These are phyloP conservation scores for Echeneis naucrates DNA, from an alignment of 2,797 vertebrate genomes.

Conservation along the genomic window DNA sequence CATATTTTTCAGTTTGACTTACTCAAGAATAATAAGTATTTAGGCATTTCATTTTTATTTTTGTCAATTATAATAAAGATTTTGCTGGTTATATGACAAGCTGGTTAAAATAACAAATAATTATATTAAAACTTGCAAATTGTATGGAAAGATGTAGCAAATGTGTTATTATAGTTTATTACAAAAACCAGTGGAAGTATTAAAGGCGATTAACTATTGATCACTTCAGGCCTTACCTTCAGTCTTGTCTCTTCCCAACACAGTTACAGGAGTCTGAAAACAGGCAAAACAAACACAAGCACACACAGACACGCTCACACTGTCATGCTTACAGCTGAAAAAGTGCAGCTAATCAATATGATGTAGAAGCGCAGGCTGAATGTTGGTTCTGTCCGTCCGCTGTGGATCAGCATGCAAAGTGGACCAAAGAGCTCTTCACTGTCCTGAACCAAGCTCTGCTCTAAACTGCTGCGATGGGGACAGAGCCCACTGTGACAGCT, in stretches of 20 bases:
- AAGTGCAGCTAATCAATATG: conserved; percentile 10
- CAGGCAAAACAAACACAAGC: conserved; percentile 19
- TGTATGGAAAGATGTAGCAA: background rate
- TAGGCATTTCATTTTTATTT: background rate
- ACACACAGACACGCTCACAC: conserved; percentile 28
- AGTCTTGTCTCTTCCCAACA: conserved; percentile 17
- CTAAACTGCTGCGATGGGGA: conserved; percentile 45
- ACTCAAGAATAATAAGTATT: background rate
- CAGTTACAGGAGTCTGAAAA: conserved; percentile 36
- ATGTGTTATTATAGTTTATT: too few species aligned
- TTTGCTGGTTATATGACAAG: too few species aligned
- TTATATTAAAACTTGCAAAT: too few species aligned
- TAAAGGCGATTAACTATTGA: background rate
- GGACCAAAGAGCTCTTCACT: conserved; percentile 42
- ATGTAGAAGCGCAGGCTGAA: background rate
- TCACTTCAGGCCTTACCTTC: conserved; percentile 56
- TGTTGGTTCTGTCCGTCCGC: conserved; percentile 32
- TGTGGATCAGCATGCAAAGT: conserved; percentile 37
- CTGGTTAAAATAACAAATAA: too few species aligned
- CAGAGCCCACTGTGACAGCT: conserved; percentile 74
- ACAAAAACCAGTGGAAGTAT: background rate
- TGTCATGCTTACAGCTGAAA: conserved; percentile 7
- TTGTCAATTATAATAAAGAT: background rate
- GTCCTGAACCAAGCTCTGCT: conserved; percentile 32
- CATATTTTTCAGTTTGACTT: background rate